Conservation (phyloP, 1,140 invertebrate species). For the Belonocnema kinseyi region DNA sequence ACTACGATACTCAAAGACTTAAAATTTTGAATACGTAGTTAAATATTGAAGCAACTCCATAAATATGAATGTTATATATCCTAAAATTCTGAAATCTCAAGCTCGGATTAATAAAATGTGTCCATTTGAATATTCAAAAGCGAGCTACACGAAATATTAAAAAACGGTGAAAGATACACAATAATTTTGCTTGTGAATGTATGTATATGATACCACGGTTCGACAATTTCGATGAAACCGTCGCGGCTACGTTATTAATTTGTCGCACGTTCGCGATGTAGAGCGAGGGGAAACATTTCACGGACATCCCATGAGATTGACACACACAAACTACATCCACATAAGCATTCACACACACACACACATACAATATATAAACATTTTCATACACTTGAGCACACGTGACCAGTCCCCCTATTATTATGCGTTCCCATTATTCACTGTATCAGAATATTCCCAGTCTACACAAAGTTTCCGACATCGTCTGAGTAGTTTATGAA, state of each 20-base stretch:
- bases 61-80: too few species aligned
- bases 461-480: conserved; percentile 57
- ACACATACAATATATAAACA: background rate
- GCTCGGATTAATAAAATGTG: too few species aligned
- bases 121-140: background rate
- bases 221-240: background rate
- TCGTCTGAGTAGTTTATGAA: conserved; percentile 64
- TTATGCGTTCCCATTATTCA: conserved; percentile 24
- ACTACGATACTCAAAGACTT: too few species aligned
- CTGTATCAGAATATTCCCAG: conserved; percentile 31
- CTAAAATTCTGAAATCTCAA: too few species aligned
- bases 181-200: background rate
- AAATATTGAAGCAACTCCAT: too few species aligned
- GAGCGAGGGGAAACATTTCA: background rate
- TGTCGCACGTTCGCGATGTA: conserved; percentile 12
- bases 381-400: conserved; percentile 6
- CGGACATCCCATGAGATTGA: conserved; percentile 12
- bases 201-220: background rate
- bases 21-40: too few species aligned
- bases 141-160: background rate
- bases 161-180: background rate
- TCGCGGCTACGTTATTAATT: conserved; percentile 18
- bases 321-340: too few species aligned
- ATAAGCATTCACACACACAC: too few species aligned
- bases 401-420: conserved; percentile 12